Conservation (phyloP, 2,113 vertebrate species). For the Collichthys lucidus region DNA sequence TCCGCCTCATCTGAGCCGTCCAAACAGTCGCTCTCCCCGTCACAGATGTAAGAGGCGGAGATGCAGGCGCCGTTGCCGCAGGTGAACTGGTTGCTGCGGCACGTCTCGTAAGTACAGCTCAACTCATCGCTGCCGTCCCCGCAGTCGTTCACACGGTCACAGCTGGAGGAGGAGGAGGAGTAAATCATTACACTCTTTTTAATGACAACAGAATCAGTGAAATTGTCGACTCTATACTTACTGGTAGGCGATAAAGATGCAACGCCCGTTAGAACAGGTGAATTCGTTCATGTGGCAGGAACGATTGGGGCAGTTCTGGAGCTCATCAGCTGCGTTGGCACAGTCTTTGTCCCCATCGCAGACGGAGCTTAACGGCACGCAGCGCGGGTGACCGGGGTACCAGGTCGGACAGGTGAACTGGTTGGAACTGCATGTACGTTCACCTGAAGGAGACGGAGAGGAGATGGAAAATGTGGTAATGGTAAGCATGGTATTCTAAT, state of each 20-base stretch:
- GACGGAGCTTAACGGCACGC: conserved; percentile 87
- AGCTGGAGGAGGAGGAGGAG: conserved; percentile 57
- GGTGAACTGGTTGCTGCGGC: conserved; percentile 77
- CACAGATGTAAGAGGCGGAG: conserved; percentile 60
- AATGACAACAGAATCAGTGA: neutral
- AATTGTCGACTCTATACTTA: conserved; percentile 42
- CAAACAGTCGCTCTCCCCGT: conserved; percentile 76
- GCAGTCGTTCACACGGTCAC: conserved; percentile 81
- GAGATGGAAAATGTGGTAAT: neutral
- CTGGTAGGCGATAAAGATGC: conserved; percentile 72
- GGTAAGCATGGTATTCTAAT: neutral
- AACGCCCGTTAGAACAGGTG: conserved; percentile 77
- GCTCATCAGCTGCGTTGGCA: conserved; percentile 80
- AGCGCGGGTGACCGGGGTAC: conserved; percentile 82
- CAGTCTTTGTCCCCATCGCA: conserved; percentile 94
- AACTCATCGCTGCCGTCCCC: conserved; percentile 91
- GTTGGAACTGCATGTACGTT: conserved; percentile 88
- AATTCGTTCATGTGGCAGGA: conserved; percentile 82
- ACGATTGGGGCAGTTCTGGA: conserved; percentile 81
- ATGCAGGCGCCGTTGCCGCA: conserved; percentile 80
- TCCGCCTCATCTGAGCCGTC: conserved; percentile 80
- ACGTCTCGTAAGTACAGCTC: conserved; percentile 84
- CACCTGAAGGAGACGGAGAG: conserved; percentile 54
- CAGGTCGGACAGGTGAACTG: conserved; percentile 91
- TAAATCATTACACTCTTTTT: conserved; percentile 5